A percentile compares a stretch with the other conserved stretches of the same genome.
Evolutionary conservation across 2,797 vertebrate species (phyloP).

Genomic region (Hydrophis major): DNA sequence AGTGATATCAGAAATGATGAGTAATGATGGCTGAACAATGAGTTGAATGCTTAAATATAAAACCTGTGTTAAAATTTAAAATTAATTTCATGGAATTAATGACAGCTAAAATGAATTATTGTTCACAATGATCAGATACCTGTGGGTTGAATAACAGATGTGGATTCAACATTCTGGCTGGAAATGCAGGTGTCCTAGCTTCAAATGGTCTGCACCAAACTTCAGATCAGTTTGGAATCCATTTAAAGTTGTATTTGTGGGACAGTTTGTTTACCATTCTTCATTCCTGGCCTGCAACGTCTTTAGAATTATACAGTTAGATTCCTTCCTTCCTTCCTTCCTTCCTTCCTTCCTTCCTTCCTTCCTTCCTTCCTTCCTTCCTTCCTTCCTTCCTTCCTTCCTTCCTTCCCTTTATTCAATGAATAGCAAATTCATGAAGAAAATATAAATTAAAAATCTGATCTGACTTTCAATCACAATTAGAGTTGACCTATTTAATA

Average conservation of each 20-base stretch:
- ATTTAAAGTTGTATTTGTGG: background rate
- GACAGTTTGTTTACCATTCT: background rate
- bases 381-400: too few relatives aligned
- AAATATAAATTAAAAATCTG: background rate
- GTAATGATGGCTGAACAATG: background rate
- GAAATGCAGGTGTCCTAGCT: background rate
- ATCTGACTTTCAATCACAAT: background rate
- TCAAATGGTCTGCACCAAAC: background rate
- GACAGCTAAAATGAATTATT: slow-evolving; percentile 8
- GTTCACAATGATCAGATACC: background rate
- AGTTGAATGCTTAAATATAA: background rate
- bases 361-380: too few relatives aligned
- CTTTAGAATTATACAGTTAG: background rate
- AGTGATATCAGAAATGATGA: background rate
- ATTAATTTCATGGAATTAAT: background rate
- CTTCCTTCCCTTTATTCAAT: background rate
- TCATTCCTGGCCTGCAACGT: background rate
- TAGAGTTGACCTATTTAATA: background rate
- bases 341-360: too few relatives aligned
- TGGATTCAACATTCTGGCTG: background rate
- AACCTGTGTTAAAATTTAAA: background rate
- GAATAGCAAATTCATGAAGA: background rate
- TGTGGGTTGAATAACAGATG: slow-evolving; percentile 2
- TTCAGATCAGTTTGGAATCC: background rate
- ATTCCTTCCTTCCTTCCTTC: background rate